These are phyloP conservation scores for Ammodytes marinus DNA, from an alignment of 2,113 vertebrate species.

Conservation along the genomic window DNA sequence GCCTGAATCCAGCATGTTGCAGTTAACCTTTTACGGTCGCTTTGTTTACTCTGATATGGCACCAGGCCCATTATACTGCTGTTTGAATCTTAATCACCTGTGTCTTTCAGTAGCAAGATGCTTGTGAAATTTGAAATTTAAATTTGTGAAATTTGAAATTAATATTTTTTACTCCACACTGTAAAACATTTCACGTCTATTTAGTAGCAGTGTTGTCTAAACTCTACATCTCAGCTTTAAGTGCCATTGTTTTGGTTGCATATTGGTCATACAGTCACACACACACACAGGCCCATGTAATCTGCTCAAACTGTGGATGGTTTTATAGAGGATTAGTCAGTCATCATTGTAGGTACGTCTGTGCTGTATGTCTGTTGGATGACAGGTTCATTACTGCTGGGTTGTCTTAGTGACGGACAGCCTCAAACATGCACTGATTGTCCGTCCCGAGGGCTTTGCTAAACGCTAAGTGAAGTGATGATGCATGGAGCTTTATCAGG, in stretches of 20 bases:
- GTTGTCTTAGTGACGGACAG: background rate
- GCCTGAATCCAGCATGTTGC: background rate
- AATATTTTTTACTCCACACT: background rate
- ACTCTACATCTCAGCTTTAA: background rate
- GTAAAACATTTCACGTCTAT: background rate
- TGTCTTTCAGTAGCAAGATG: background rate
- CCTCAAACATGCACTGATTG: background rate
- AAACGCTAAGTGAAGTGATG: background rate
- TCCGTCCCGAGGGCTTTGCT: background rate
- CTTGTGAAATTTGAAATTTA: background rate
- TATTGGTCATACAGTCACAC: background rate
- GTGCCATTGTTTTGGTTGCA: background rate
- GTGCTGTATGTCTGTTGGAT: background rate
- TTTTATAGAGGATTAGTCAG: background rate
- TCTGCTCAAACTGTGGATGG: background rate
- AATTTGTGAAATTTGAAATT: too few species aligned
- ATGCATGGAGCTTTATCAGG: constrained; percentile 15
- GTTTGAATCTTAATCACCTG: background rate
- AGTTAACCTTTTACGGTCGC: background rate
- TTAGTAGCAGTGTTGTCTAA: background rate
- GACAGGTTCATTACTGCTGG: background rate
- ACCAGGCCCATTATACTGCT: background rate
- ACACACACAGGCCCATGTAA: background rate
- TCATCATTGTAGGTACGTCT: background rate
- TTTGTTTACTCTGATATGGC: too few species aligned